These are phyloP conservation scores for Mesitornis unicolor DNA, from an alignment of 2,113 vertebrate species.

Conservation along the genomic window DNA sequence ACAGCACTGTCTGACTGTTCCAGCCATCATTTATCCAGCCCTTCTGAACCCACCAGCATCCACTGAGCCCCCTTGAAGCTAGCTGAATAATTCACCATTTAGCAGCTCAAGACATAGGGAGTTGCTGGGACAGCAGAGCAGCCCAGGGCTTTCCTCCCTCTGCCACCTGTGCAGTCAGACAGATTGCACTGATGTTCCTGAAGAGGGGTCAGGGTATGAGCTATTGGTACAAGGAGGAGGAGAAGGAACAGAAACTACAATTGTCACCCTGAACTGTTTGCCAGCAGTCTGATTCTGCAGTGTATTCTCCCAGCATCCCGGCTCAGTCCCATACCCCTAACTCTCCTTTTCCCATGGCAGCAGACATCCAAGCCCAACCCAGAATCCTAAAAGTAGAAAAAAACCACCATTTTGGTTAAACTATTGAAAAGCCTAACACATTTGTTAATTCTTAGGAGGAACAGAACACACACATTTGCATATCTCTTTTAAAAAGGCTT, in stretches of 20 bases:
- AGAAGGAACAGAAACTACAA: background rate
- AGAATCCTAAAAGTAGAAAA: background rate
- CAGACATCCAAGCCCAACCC: background rate
- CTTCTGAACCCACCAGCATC: background rate
- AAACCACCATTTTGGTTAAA: background rate
- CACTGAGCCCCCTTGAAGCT: accelerated
- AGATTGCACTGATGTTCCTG: background rate
- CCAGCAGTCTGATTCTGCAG: background rate
- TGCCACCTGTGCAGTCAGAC: background rate
- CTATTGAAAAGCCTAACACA: background rate
- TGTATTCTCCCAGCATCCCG: background rate
- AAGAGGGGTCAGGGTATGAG: background rate
- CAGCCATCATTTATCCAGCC: background rate
- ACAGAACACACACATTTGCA: background rate
- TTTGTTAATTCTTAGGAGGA: background rate
- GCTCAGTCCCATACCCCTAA: accelerated
- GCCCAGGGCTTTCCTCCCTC: background rate
- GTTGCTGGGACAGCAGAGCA: background rate
- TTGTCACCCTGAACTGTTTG: background rate
- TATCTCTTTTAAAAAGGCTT: background rate
- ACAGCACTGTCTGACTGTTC: background rate
- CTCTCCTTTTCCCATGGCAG: background rate
- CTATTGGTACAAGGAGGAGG: background rate
- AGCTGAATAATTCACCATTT: background rate
- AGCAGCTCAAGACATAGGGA: background rate